Base-by-base conservation (phyloP, 2,113 vertebrate species). In the Neodon shergylaensis region DNA sequence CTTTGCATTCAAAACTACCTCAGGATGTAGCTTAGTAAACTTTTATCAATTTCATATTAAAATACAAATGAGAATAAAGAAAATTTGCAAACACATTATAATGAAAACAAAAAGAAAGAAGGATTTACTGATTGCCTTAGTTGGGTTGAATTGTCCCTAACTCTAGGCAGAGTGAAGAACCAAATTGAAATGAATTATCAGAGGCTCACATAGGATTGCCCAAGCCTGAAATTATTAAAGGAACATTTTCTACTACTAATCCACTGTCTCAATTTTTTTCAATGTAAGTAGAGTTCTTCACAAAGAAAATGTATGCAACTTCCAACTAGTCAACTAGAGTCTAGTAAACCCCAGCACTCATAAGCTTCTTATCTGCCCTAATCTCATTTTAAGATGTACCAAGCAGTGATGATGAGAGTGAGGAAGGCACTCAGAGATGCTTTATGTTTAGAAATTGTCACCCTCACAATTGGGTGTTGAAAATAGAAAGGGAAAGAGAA, bases 1-100 rank as follows among this genome's bases (percentile, higher is more conserved):
- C 3, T 54, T 88, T 14, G 79, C 54, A 33, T 81, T 95, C 49
- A 88, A 86, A 85, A 72, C 5, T 47, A 72, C 28, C 17, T 49
- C 24, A 44, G 33, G 26, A 54, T 93, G 33, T 4, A 70, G 14
- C 0, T 16, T 47, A 44, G 0, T 19, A 44, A 76, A 14, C 0
- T 16, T 33, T 92, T 94, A 49, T 78, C 24, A 92, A 39, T 61
- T 81, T 88, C 8, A 39, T 92, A 66, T 74, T 42, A 68, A 94
- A 72, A 72, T 47, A 52, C 0, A 26, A 14, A 14, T 49, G 22
- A 88, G 44, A 91, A 4, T 21, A 63, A 68, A 77, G n/a, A 95
- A 96, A 73, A 78, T 54, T 83, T 42, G 33, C 6, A 87, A 89
- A 89, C 0, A 33, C 0, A 52, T 31, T 17, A 66, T 12, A 52